Evolutionary conservation across 2,888 invertebrate species (phyloP).

Genomic region (Germaria angustata): DNA sequence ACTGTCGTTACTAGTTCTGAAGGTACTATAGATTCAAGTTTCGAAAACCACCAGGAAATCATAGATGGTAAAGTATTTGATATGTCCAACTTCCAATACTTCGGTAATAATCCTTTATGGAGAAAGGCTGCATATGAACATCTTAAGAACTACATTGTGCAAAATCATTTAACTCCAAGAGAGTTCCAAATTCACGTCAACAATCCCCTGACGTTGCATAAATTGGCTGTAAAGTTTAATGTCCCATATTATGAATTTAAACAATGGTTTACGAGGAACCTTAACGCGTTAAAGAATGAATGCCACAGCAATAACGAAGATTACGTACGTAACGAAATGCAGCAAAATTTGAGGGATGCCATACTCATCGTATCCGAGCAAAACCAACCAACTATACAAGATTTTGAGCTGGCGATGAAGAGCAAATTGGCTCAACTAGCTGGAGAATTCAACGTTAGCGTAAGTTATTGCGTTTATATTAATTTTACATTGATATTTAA

Average conservation of each 20-base stretch:
- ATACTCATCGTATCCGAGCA: too few relatives aligned
- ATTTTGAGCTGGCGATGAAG: too few relatives aligned
- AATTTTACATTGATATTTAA: too few relatives aligned
- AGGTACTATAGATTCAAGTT: conserved; percentile 74
- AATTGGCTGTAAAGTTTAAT: conserved; percentile 75
- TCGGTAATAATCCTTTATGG: too few relatives aligned
- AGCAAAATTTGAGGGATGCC: too few relatives aligned
- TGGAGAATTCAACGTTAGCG: conserved; percentile 74
- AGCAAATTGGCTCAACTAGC: conserved; percentile 69
- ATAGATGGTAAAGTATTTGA: conserved; percentile 76
- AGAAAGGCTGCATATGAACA: too few relatives aligned
- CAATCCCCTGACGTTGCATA: conserved; percentile 74
- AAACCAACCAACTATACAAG: too few relatives aligned
- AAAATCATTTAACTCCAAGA: conserved; percentile 76
- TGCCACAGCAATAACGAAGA: too few relatives aligned
- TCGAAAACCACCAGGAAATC: conserved; percentile 75
- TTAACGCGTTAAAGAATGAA: conserved; percentile 74
- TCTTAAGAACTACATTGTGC: conserved; percentile 72
- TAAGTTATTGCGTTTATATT: conserved; percentile 1
- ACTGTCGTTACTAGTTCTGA: conserved; percentile 73
- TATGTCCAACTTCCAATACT: too few relatives aligned
- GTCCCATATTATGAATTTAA: conserved; percentile 76
- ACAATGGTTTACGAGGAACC: conserved; percentile 76
- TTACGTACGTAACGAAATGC: too few relatives aligned
- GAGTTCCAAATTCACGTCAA: conserved; percentile 76